These are phyloP conservation scores for Myxocyprinus asiaticus DNA, from an alignment of 2,113 vertebrate species.

Conservation along the genomic window DNA sequence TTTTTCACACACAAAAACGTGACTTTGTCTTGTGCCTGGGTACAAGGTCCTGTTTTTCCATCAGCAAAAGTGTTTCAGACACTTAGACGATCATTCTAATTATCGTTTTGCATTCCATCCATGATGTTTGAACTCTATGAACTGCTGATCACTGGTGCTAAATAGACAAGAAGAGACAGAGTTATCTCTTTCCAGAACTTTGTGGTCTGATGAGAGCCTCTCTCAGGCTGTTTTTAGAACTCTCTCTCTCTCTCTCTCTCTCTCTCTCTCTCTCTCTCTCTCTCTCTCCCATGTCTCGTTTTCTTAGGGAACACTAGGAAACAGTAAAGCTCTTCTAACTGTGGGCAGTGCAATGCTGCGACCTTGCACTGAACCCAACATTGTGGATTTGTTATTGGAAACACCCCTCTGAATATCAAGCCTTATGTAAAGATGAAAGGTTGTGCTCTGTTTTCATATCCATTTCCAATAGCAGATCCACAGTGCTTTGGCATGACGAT, in stretches of 20 bases:
- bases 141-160: conserved; percentile 48
- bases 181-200: conserved; percentile 37
- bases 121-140: conserved; percentile 41
- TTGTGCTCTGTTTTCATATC: too few species aligned
- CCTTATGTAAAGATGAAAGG: conserved; percentile 58
- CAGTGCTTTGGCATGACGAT: too few species aligned
- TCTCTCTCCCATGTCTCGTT: conserved; percentile 10
- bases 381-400: conserved; percentile 66
- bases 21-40: too few species aligned
- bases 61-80: not conserved
- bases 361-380: conserved; percentile 64
- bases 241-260: not conserved
- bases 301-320: conserved; percentile 1
- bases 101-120: conserved; percentile 9
- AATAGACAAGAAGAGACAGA: conserved; percentile 19
- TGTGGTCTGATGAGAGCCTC: conserved; percentile 24
- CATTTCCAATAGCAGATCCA: too few species aligned
- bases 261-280: not conserved
- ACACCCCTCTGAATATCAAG: conserved; percentile 60
- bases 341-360: not conserved
- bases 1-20: too few species aligned
- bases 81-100: conserved; percentile 10
- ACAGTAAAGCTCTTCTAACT: conserved; percentile 43
- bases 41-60: too few species aligned
- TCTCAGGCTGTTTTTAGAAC: conserved; percentile 15